phyloP scores from a whole-genome alignment of 1,140 invertebrate genomes.

The Eupristina koningsbergeri region DNA sequence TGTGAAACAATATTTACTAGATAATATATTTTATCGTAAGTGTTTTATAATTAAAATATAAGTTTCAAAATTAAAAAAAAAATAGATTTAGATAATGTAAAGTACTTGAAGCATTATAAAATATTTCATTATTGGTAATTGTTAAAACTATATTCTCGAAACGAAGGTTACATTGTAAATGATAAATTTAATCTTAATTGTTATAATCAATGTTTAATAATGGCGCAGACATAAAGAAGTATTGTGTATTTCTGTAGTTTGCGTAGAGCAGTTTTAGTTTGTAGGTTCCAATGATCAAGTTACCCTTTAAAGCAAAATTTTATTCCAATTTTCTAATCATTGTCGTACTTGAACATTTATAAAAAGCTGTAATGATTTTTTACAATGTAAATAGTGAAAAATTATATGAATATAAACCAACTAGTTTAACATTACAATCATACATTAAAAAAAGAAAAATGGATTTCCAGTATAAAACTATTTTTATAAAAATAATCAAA shows the following conservation, averaged over 20 bases:
- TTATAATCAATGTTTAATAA: not conserved
- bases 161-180: not conserved
- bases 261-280: not conserved
- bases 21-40: too few relatives aligned
- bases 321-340: not conserved
- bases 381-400: not conserved
- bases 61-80: too few relatives aligned
- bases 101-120: too few relatives aligned
- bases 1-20: too few relatives aligned
- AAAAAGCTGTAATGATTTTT: not conserved
- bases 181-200: not conserved
- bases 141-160: too few relatives aligned
- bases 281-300: not conserved
- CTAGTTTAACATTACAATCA: not conserved
- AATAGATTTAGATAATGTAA: too few relatives aligned
- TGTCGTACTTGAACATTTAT: not conserved
- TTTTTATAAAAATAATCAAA: too few relatives aligned
- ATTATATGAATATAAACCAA: not conserved
- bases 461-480: too few relatives aligned
- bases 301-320: not conserved
- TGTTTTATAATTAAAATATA: too few relatives aligned
- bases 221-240: not conserved
- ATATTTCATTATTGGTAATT: too few relatives aligned
- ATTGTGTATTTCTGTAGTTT: not conserved
- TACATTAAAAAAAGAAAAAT: not conserved